A percentile compares a stretch with the other conserved stretches of the same genome.
These are phyloP conservation scores for Epizoanthus illoricatus DNA, from an alignment of 92 coral and sea anemone genomes.

Conservation along the genomic window DNA sequence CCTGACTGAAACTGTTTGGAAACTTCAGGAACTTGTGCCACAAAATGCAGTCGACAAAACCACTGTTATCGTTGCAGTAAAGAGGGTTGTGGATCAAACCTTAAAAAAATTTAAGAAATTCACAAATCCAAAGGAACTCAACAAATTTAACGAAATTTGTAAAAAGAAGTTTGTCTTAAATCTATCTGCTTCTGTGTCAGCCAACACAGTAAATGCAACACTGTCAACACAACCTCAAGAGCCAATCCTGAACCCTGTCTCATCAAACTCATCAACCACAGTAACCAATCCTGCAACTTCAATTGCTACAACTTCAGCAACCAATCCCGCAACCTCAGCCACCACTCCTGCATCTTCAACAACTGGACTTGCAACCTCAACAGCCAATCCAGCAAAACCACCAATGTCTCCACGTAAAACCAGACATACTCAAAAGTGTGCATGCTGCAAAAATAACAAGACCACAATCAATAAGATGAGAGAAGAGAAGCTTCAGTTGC, in stretches of 20 bases:
- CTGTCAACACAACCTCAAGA: not conserved
- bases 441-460: not conserved
- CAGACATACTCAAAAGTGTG: not conserved
- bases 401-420: constrained; percentile 17
- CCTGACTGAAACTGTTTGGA: no score
- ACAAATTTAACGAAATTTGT: no score
- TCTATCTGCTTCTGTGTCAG: no score
- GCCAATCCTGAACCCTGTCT: not conserved
- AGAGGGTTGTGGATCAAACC: no score
- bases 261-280: not conserved
- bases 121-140: no score
- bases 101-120: no score
- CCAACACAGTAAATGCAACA: no score
- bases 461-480: not conserved
- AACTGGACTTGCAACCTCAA: not conserved
- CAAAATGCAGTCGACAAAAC: no score
- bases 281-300: not conserved
- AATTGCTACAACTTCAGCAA: not conserved
- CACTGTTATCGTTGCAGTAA: no score
- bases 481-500: constrained; percentile 7
- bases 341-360: not conserved
- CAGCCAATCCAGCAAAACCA: not conserved
- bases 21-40: no score
- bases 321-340: not conserved
- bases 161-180: no score